Percentiles rank a stretch among this genome's conserved stretches.
These are phyloP conservation scores for Drosophila triauraria DNA, from an alignment of 1,140 invertebrate genomes.

Conservation along the genomic window DNA sequence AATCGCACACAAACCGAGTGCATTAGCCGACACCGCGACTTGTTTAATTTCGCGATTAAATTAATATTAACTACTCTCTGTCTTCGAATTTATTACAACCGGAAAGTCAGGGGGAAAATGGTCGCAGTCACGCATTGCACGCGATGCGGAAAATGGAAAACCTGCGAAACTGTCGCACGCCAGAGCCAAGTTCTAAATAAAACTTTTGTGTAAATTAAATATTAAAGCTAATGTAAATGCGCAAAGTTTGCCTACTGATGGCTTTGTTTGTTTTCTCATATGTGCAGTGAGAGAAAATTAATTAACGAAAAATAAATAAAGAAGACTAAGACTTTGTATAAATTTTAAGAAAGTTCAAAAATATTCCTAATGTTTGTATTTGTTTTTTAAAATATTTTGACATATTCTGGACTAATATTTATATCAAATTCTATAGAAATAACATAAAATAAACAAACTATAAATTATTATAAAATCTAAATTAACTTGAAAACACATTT, in stretches of 20 bases:
- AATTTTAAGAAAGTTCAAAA: too few relatives aligned
- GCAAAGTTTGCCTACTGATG: slow-evolving; percentile 30
- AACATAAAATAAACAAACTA: background rate
- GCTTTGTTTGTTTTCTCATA: slow-evolving; percentile 1
- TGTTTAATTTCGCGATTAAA: slow-evolving; percentile 75
- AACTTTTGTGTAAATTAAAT: slow-evolving; percentile 59
- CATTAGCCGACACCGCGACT: slow-evolving; percentile 64
- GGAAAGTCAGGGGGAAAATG: slow-evolving; percentile 41
- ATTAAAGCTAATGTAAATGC: slow-evolving; percentile 72
- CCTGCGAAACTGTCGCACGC: slow-evolving; percentile 55
- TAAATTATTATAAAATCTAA: background rate
- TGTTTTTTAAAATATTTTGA: too few relatives aligned
- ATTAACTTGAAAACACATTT: too few relatives aligned
- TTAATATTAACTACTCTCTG: slow-evolving; percentile 74
- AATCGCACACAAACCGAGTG: slow-evolving; percentile 46
- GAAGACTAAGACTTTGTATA: background rate
- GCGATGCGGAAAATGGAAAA: slow-evolving; percentile 63
- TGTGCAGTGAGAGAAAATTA: slow-evolving; percentile 18
- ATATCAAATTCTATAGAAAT: too few relatives aligned
- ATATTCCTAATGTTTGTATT: too few relatives aligned
- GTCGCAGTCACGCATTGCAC: slow-evolving; percentile 63
- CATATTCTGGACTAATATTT: too few relatives aligned
- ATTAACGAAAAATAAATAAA: background rate
- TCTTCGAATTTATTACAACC: slow-evolving; percentile 58
- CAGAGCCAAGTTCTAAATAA: slow-evolving; percentile 44